phyloP scores from a whole-genome alignment of 2,113 vertebrate species.

The Chrysochloris asiatica region DNA sequence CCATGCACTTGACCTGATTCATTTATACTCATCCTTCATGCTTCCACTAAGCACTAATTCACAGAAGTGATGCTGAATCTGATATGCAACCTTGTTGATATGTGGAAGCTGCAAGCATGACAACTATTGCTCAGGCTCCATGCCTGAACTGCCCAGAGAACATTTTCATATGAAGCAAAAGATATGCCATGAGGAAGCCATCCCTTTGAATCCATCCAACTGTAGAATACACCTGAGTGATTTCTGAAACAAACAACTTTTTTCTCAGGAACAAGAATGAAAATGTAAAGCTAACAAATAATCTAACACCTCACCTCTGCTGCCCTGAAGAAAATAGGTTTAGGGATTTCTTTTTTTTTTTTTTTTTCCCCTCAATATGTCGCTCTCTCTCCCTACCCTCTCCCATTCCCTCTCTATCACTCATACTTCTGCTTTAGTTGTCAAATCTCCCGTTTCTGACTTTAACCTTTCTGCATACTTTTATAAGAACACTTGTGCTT shows the following conservation, averaged over 20 bases:
- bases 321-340: background rate
- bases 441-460: background rate
- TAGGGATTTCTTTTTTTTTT: background rate
- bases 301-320: background rate
- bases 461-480: background rate
- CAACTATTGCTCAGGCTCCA: background rate
- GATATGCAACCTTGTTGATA: background rate
- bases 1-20: background rate
- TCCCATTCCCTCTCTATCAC: background rate
- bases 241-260: conserved; percentile 14
- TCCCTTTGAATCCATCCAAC: conserved; percentile 42
- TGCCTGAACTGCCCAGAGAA: background rate
- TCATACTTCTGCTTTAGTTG: background rate
- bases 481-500: background rate
- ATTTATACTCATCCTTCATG: background rate
- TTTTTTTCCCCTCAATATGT: no score
- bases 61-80: background rate
- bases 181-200: background rate
- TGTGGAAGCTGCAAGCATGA: background rate
- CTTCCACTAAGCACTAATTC: background rate
- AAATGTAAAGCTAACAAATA: conserved; percentile 15
- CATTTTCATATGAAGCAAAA: background rate
- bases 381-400: background rate
- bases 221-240: conserved; percentile 14
- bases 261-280: conserved; percentile 37